Conservation (phyloP, 2,888 invertebrate genomes). For the Argynnis bischoffii region DNA sequence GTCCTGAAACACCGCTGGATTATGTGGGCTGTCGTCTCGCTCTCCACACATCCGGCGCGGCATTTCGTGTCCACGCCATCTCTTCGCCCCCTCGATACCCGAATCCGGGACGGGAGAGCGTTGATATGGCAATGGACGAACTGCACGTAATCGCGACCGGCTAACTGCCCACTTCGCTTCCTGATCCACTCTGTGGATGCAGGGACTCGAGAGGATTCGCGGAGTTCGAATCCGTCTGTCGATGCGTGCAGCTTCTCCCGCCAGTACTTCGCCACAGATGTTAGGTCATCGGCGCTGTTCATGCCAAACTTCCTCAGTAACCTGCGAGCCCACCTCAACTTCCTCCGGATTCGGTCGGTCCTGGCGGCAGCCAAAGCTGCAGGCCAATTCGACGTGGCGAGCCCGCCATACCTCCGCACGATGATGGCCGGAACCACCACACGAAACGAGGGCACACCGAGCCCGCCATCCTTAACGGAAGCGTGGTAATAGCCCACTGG, state of each 20-base stretch:
- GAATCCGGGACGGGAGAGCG: conserved; percentile 46
- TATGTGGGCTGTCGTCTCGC: neutral
- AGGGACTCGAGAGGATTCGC: conserved; percentile 17
- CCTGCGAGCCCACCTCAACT: conserved; percentile 18
- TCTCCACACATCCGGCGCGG: neutral
- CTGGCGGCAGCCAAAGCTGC: conserved; percentile 42
- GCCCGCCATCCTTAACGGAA: conserved; percentile 39
- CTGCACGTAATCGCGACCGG: conserved; percentile 51
- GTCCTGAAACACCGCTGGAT: conserved; percentile 43
- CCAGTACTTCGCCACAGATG: conserved; percentile 12
- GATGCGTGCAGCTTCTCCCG: conserved; percentile 16
- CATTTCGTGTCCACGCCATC: neutral
- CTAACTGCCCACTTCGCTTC: conserved; percentile 26
- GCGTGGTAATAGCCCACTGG: conserved; percentile 52
- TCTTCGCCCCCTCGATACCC: conserved; percentile 24
- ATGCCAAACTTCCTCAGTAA: conserved; percentile 1
- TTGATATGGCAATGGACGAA: conserved; percentile 48
- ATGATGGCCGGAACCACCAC: conserved; percentile 42
- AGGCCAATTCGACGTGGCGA: conserved; percentile 37
- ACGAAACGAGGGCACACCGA: conserved; percentile 46
- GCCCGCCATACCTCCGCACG: conserved; percentile 40
- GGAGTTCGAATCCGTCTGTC: conserved; percentile 20
- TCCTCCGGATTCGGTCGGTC: conserved; percentile 38
- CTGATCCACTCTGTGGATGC: conserved; percentile 29
- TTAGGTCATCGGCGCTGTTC: neutral